Base-by-base conservation (phyloP, 2,888 invertebrate species). In the Conistra vaccinii region DNA sequence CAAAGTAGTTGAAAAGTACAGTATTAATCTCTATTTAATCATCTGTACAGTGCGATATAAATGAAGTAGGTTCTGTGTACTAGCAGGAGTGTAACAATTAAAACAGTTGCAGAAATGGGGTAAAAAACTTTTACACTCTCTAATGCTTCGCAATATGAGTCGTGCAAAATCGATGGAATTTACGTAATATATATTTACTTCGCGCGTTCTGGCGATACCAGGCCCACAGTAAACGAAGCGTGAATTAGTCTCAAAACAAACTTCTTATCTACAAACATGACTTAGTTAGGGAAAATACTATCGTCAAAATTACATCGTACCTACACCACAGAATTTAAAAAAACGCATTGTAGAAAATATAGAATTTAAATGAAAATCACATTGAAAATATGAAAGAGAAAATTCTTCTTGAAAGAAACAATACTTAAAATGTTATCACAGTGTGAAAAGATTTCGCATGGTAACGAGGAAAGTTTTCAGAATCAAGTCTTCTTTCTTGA, bases 391-490 rank as follows among this genome's bases (percentile, higher is more conserved):
- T n/a, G 5, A 42, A 42, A 20, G 10, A 39, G 2, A 39, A 39
- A 3, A n/a, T 3, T 51, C 23, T 51, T 53, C n/a, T 53, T n/a
- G 4, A 4, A n/a, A n/a, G 1, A 42, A 5, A 26, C 20, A 42
- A 26, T 57, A 35, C n/a, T 51, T 23, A 23, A 12, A 1, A 48
- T 48, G 17, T 17, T 26, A 23, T 26, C 3, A 48, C 35, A 45
- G 17, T 26, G 20, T 45, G n/a, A 58, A 65, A 58, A 60, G 12
- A 32, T 74, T 67, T 61, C 42, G 45, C 14, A 53, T 48, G 53
- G 35, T 70, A 70, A 70, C 35, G n/a, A 77, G 70, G n/a, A 39
- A 77, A 76, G 60, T 77, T 77, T 29, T 7, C 51, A 65, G 42
- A 77, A 76, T 58, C 51, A 69, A 68, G 55, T 2, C 35, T 65